These are phyloP conservation scores for Lonchura striata DNA, from an alignment of 2,113 vertebrate genomes.

Conservation along the genomic window DNA sequence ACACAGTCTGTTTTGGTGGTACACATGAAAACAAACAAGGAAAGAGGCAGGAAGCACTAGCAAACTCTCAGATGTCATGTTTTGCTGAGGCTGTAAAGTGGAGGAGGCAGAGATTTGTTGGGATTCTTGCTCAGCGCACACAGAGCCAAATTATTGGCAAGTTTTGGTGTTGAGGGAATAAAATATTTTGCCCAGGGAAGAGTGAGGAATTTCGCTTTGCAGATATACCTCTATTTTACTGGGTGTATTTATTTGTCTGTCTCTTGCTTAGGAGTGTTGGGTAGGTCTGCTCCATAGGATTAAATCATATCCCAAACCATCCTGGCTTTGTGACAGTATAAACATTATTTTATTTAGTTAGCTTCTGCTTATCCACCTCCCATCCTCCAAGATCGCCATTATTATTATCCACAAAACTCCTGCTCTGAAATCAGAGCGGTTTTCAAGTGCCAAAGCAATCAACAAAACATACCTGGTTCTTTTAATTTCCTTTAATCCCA, in stretches of 20 bases:
- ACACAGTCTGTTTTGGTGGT: background rate
- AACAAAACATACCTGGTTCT: conserved; percentile 38
- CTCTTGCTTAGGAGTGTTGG: conserved; percentile 15
- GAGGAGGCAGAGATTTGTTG: background rate
- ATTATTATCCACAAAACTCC: conserved; percentile 27
- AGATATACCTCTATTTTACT: background rate
- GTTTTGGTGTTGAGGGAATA: background rate
- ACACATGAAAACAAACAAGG: background rate
- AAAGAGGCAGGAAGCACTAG: background rate
- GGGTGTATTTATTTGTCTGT: conserved; percentile 3
- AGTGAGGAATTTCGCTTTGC: background rate
- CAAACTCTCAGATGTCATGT: background rate
- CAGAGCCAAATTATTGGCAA: background rate
- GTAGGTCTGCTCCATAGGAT: conserved; percentile 30
- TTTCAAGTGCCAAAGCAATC: conserved; percentile 43
- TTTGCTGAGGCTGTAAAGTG: background rate
- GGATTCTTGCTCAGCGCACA: background rate
- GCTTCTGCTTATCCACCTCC: conserved; percentile 37
- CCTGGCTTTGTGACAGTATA: conserved; percentile 54
- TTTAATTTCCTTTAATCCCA: conserved; percentile 46
- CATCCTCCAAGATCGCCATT: background rate
- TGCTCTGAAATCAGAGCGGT: conserved; percentile 29
- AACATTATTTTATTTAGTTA: conserved; percentile 48
- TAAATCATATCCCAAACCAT: conserved; percentile 42
- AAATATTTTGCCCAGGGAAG: background rate